Evolutionary conservation across 1,140 invertebrate genomes (phyloP), one percentile per base, ranked within the genome.

Genomic region (Drosophila sulfurigaster): DNA sequence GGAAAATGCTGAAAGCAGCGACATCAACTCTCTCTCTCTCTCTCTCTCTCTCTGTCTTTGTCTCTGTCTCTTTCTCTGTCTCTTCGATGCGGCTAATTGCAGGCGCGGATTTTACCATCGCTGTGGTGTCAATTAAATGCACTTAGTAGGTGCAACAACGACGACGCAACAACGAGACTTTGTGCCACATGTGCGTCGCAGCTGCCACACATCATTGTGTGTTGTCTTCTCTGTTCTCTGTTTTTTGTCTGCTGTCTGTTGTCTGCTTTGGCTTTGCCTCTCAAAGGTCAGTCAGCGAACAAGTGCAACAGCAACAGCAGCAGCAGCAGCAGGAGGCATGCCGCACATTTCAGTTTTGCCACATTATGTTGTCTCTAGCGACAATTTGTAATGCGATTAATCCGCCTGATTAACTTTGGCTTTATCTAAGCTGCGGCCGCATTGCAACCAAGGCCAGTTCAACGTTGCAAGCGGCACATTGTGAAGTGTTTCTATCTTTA

Each of bases 361-460:
- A 87, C 82, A 87, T 86, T 86, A 79, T 75, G 51, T 48, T 75
- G 41, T n/a, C 41, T 3, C 73, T 51, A 63, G 59, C 68, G 69
- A 88, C 82, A 82, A 88, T 88, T 88, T 82, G 83, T 80, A 88
- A 87, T 88, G 83, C 80, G 83, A 89, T 81, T 88, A 89, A 83
- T 78, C 77, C 80, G 69, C 69, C 68, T 89, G 78, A 88, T 88
- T 88, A 78, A 88, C 77, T 83, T 89, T 59, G 49, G 80, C 59
- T 71, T 70, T 52, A 28, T 64, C 67, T 70, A 32, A 32, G 57
- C 49, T 52, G 41, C 25, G 11, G 57, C n/a, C 38, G 54, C 25
- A 70, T 63, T 43, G 13, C 25, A 35, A 16, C n/a, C 69, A 66
- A 45, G 70, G 54, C 63, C 20, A 54, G 38, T 32, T 7, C 35